A percentile compares a stretch with the other conserved stretches of the same genome.
Conservation (phyloP, 1,140 invertebrate species). For the Eubasilissa regina region DNA sequence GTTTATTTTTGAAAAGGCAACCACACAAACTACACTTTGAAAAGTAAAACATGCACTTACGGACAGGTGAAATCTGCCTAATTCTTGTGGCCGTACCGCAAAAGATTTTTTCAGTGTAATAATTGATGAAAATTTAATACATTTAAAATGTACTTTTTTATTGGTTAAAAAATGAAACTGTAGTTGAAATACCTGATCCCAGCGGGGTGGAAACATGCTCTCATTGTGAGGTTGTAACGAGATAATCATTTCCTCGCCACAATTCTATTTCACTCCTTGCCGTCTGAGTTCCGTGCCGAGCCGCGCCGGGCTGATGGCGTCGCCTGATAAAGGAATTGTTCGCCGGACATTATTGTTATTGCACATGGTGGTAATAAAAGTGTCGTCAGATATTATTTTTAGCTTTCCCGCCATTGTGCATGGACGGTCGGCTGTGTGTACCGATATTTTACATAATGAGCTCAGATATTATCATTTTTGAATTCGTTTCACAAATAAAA, state of each 20-base stretch:
- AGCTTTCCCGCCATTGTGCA: constrained; percentile 18
- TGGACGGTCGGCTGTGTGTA: background rate
- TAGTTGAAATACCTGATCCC: background rate
- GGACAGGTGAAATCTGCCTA: no score
- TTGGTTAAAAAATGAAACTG: no score
- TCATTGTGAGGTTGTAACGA: constrained; percentile 53
- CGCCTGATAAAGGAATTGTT: constrained; percentile 45
- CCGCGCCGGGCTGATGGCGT: constrained; percentile 25
- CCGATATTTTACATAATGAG: background rate
- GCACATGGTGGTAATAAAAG: constrained; percentile 30
- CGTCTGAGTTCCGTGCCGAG: constrained; percentile 30
- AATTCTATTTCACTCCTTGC: constrained; percentile 51
- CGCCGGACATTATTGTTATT: constrained; percentile 42
- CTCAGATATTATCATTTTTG: no score
- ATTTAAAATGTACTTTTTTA: no score
- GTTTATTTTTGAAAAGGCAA: no score
- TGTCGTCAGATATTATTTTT: constrained; percentile 37
- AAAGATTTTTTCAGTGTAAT: no score
- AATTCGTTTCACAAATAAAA: no score
- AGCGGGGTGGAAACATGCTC: constrained; percentile 40
- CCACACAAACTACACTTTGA: no score
- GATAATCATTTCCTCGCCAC: constrained; percentile 56
- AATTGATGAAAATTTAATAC: no score
- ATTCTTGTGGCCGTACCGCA: no score
- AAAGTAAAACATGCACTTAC: no score